These are phyloP conservation scores for Ciconia maguari DNA, from an alignment of 2,113 vertebrate genomes.

Conservation along the genomic window DNA sequence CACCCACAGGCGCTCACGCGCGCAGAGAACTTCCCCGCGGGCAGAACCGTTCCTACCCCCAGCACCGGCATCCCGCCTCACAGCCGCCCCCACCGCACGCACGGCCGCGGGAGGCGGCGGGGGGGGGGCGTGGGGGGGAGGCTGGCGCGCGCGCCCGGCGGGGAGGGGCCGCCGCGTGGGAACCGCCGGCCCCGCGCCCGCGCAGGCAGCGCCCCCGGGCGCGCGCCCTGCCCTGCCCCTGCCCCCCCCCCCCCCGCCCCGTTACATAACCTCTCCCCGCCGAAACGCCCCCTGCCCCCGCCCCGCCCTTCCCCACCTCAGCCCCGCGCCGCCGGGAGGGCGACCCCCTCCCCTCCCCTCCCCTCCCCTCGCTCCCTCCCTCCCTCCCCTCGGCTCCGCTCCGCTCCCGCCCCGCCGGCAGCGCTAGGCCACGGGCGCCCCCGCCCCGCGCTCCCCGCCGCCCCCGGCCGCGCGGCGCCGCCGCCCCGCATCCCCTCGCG, in stretches of 20 bases:
- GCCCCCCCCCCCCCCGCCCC: not conserved
- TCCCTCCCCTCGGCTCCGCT: not conserved
- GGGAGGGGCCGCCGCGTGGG: not conserved
- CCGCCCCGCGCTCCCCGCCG: not conserved
- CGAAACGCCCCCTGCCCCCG: too few relatives aligned
- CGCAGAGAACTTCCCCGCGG: conserved; percentile 10
- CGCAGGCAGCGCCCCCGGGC: not conserved
- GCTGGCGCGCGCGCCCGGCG: not conserved
- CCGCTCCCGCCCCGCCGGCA: not conserved
- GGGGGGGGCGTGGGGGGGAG: too few relatives aligned
- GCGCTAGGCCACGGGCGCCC: conserved; percentile 52
- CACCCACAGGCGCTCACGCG: not conserved
- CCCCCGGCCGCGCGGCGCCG: not conserved
- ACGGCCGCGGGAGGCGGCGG: not conserved
- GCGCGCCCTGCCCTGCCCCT: not conserved
- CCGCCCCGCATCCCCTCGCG: not conserved
- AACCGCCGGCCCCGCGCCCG: not conserved
- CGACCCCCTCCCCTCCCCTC: not conserved
- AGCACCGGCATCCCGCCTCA: not conserved
- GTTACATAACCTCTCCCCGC: not conserved
- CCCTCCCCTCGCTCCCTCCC: not conserved
- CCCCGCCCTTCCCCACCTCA: not conserved
- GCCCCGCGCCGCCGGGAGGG: not conserved
- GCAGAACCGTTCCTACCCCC: not conserved
- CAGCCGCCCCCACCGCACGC: not conserved